These are phyloP conservation scores for Pseudopodoces humilis DNA, from an alignment of 2,113 vertebrate genomes.

Conservation along the genomic window DNA sequence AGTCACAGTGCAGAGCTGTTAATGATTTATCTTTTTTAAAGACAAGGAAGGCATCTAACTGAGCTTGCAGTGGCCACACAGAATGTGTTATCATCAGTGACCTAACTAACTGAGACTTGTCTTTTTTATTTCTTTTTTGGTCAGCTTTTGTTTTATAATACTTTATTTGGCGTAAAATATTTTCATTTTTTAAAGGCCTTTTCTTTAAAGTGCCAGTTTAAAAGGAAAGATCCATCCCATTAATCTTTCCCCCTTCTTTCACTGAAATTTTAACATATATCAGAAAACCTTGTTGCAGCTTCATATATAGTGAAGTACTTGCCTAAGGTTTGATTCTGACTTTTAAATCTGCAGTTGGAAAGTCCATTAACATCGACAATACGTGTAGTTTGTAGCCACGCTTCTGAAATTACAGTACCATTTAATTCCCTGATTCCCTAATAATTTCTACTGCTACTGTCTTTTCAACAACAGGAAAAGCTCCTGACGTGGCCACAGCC, in stretches of 20 bases:
- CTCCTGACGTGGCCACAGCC: neutral
- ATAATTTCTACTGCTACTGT: neutral
- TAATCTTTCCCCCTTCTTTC: neutral
- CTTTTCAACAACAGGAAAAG: neutral
- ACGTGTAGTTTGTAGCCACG: rapidly evolving
- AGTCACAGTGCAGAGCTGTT: neutral
- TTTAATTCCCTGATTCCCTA: neutral
- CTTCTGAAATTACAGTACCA: neutral
- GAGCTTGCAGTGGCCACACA: neutral
- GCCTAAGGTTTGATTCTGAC: neutral
- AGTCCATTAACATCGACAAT: neutral
- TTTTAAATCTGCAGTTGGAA: neutral
- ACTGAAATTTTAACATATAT: neutral
- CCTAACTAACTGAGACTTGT: neutral
- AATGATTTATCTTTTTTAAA: neutral
- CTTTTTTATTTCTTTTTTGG: neutral
- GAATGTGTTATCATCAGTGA: neutral
- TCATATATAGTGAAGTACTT: neutral
- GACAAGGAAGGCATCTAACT: neutral
- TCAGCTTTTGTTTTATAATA: neutral
- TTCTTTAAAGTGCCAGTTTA: neutral
- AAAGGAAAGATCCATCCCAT: neutral
- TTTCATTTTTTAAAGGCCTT: neutral
- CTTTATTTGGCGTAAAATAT: neutral
- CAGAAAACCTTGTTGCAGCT: neutral